phyloP scores from a whole-genome alignment of 2,113 vertebrate species.

The Bubo bubo region DNA sequence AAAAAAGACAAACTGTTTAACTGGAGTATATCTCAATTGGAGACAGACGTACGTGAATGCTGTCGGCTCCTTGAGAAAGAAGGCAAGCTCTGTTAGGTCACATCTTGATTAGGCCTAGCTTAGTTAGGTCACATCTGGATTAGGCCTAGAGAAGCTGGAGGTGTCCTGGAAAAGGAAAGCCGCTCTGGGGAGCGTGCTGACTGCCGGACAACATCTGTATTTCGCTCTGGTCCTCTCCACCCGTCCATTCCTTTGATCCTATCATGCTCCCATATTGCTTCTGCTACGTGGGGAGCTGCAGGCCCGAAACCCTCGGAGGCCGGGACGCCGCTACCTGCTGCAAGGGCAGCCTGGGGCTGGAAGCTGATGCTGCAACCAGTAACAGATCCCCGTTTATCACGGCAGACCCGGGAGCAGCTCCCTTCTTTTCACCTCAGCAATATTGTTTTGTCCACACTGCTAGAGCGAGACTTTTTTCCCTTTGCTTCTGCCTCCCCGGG shows the following conservation, averaged over 20 bases:
- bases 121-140: not conserved
- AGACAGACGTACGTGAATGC: not conserved
- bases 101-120: not conserved
- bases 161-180: not conserved
- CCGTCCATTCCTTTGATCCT: not conserved
- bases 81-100: not conserved
- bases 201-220: not conserved
- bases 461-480: not conserved
- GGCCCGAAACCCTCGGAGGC: not conserved
- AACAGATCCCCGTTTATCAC: rapidly evolving
- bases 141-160: not conserved
- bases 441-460: not conserved
- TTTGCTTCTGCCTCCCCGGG: not conserved
- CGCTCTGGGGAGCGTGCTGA: not conserved
- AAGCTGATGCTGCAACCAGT: not conserved
- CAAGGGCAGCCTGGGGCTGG: not conserved
- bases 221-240: not conserved
- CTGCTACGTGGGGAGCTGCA: not conserved
- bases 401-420: not conserved
- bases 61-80: not conserved
- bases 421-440: not conserved
- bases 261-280: not conserved
- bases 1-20: not conserved
- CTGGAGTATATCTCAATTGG: rapidly evolving
- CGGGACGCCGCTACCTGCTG: not conserved